phyloP scores from a whole-genome alignment of 2,888 invertebrate genomes.

The Chrysolina americana region DNA sequence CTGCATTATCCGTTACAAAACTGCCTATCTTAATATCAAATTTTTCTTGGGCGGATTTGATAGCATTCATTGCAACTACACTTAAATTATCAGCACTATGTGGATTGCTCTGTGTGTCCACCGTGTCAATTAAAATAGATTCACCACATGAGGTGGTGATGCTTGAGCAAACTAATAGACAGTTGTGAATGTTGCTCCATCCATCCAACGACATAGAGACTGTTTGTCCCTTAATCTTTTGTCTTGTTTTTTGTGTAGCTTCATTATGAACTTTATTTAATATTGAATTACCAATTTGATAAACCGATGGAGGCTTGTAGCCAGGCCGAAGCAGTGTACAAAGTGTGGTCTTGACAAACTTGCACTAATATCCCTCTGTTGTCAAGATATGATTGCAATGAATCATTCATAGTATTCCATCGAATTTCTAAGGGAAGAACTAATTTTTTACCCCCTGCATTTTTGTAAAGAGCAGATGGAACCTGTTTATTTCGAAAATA shows the following conservation, averaged over 20 bases:
- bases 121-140: constrained; percentile 26
- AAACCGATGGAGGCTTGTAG: constrained; percentile 28
- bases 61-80: constrained; percentile 35
- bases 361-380: constrained; percentile 38
- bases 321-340: constrained; percentile 30
- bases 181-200: constrained; percentile 32
- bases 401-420: constrained; percentile 45
- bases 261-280: constrained; percentile 29
- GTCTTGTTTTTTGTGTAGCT: constrained; percentile 21
- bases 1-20: constrained; percentile 43
- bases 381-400: constrained; percentile 38
- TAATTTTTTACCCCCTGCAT: constrained; percentile 34
- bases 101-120: constrained; percentile 17
- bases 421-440: constrained; percentile 32
- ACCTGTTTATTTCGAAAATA: constrained; percentile 51
- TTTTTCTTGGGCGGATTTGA: constrained; percentile 30
- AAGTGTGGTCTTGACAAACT: too few relatives aligned
- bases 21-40: constrained; percentile 35
- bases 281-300: constrained; percentile 31
- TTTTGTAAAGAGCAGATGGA: constrained; percentile 46
- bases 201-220: constrained; percentile 34
- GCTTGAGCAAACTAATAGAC: constrained; percentile 30
- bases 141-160: constrained; percentile 30
- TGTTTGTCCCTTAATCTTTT: constrained; percentile 32
- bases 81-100: constrained; percentile 28